A percentile compares a stretch with the other conserved stretches of the same genome.
phyloP scores from a whole-genome alignment of 2,888 invertebrate genomes.

The Pollenia labialis region DNA sequence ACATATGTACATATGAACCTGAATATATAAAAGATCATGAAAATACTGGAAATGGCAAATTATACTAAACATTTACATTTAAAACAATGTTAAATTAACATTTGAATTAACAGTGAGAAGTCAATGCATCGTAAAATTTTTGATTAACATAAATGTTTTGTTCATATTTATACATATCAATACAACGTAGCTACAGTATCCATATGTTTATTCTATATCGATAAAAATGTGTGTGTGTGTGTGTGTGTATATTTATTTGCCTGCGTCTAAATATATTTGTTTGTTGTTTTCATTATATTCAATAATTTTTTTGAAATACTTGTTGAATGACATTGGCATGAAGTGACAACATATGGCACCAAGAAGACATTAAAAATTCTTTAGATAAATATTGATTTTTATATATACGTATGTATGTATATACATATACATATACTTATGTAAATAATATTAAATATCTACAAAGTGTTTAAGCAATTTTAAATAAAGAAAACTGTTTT shows the following conservation, averaged over 20 bases:
- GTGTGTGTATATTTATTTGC: not conserved
- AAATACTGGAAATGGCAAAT: no score
- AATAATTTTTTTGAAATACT: not conserved
- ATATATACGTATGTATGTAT: no score
- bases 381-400: conserved; percentile 1
- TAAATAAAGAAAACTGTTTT: no score
- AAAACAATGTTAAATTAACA: conserved; percentile 1
- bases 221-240: not conserved
- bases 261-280: not conserved
- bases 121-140: not conserved
- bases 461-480: no score
- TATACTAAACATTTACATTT: no score
- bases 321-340: conserved; percentile 10
- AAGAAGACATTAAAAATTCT: not conserved
- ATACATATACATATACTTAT: no score
- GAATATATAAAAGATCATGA: no score
- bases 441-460: no score
- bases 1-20: no score
- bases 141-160: no score
- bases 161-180: not conserved
- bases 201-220: no score
- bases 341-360: conserved; percentile 24
- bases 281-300: conserved; percentile 3
- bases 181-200: not conserved
- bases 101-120: not conserved